Conservation (phyloP, 2,888 invertebrate genomes). For the Drosophila birchii region DNA sequence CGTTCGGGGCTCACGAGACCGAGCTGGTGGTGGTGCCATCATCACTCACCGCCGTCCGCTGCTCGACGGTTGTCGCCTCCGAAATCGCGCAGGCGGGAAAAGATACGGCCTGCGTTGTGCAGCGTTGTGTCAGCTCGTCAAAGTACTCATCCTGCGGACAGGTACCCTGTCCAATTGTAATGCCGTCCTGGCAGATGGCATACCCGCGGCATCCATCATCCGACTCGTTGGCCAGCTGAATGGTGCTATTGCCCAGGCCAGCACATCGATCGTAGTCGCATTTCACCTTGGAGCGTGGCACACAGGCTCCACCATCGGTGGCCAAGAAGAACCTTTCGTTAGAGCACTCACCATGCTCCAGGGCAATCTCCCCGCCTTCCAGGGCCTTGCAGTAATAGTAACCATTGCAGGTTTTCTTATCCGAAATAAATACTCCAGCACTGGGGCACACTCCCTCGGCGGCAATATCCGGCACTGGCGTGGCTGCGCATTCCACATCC, state of each 20-base stretch:
- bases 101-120: constrained; percentile 63
- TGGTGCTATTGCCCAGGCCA: constrained; percentile 64
- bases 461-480: constrained; percentile 44
- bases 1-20: constrained; percentile 13
- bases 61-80: constrained; percentile 19
- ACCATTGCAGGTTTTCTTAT: constrained; percentile 73
- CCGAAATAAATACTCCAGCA: constrained; percentile 73
- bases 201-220: constrained; percentile 77
- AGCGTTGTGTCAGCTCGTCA: constrained; percentile 75
- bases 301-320: constrained; percentile 72
- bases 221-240: constrained; percentile 76
- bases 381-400: constrained; percentile 73
- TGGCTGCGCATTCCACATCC: constrained; percentile 61
- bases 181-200: constrained; percentile 76
- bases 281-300: constrained; percentile 62
- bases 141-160: constrained; percentile 77
- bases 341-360: constrained; percentile 68
- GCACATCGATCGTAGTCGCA: constrained; percentile 77
- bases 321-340: constrained; percentile 70
- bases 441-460: constrained; percentile 56
- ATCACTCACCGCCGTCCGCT: constrained; percentile 44
- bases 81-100: constrained; percentile 72
- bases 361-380: constrained; percentile 37
- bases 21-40: constrained; percentile 19
- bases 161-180: constrained; percentile 62